These are phyloP conservation scores for Nasonia giraulti DNA, from an alignment of 1,140 invertebrate genomes.

Conservation along the genomic window DNA sequence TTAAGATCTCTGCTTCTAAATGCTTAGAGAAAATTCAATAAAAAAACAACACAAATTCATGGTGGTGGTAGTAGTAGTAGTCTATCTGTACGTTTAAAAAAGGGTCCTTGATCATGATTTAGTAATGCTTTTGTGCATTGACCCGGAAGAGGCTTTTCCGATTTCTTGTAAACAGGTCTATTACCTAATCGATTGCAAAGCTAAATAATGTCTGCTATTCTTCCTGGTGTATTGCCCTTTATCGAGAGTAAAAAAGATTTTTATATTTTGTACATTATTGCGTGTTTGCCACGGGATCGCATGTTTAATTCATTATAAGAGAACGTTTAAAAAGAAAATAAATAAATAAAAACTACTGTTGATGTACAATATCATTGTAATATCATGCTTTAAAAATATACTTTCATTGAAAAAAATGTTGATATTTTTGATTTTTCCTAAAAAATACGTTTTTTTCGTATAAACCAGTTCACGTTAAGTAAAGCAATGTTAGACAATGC, in stretches of 20 bases:
- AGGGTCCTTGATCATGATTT: constrained; percentile 28
- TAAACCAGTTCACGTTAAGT: background rate
- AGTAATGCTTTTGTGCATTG: constrained; percentile 19
- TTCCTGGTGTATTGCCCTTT: constrained; percentile 17
- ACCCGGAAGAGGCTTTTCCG: background rate
- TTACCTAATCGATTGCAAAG: constrained; percentile 29
- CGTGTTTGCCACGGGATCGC: no score
- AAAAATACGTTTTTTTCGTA: background rate
- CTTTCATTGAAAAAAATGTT: background rate
- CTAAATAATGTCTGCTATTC: background rate
- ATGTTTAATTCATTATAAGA: no score
- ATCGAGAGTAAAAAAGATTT: no score
- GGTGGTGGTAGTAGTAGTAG: background rate
- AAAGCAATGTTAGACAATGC: constrained; percentile 11
- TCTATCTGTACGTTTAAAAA: background rate
- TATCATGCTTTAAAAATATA: no score
- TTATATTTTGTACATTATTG: no score
- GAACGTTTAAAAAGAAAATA: background rate
- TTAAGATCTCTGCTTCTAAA: background rate
- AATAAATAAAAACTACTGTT: no score
- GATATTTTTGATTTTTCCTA: no score
- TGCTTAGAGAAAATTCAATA: background rate
- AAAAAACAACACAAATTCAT: background rate
- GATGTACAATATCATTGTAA: no score
- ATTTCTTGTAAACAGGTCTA: background rate